phyloP scores from a whole-genome alignment of 92 coral and sea anemone genomes.

The Blastomussa wellsi region DNA sequence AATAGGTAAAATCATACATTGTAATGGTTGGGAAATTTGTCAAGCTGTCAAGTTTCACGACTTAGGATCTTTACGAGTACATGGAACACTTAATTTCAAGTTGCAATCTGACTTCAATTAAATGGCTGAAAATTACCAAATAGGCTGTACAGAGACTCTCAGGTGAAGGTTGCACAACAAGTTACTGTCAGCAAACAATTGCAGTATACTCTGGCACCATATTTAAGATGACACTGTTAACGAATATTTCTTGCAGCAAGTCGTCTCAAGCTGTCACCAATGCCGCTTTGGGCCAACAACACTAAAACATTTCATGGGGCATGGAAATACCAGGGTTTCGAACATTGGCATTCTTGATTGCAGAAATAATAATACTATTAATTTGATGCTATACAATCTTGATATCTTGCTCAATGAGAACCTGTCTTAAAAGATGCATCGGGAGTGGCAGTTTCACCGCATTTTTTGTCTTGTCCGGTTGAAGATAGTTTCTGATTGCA shows the following conservation, averaged over 20 bases:
- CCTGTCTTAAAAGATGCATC: constrained; percentile 69
- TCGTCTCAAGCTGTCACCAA: not conserved
- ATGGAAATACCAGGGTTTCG: constrained; percentile 19
- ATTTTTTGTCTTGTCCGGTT: constrained; percentile 87
- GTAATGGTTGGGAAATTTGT: not conserved
- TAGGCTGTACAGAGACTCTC: not conserved
- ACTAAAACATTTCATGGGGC: not conserved
- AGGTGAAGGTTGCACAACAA: not conserved
- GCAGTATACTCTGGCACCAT: not conserved
- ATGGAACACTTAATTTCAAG: not conserved
- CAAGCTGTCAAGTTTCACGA: no score
- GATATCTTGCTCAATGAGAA: constrained; percentile 79
- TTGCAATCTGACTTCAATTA: not conserved
- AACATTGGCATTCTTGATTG: not conserved
- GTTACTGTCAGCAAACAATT: not conserved
- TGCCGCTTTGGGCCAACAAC: not conserved
- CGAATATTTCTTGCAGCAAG: not conserved
- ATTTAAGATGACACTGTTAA: not conserved
- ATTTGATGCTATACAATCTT: constrained; percentile 80
- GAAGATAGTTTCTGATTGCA: constrained; percentile 76
- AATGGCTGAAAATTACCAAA: not conserved
- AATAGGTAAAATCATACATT: not conserved
- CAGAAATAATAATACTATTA: not conserved
- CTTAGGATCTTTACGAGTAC: not conserved
- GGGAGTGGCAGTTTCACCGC: constrained; percentile 84